phyloP scores from a whole-genome alignment of 2,888 invertebrate species.

The Isoperla grammatica region DNA sequence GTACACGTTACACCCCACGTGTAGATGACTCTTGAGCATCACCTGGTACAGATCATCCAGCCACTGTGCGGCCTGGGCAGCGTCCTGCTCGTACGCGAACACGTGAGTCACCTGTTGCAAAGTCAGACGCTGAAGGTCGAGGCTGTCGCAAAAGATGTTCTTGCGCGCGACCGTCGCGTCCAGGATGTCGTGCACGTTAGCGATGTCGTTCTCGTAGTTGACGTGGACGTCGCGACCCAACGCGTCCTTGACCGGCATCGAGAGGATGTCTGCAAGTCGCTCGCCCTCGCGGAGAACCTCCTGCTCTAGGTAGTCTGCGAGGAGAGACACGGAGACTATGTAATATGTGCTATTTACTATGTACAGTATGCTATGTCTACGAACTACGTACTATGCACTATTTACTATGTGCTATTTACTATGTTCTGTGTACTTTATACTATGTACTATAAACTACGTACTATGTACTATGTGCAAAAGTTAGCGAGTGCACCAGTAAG shows the following conservation, averaged over 20 bases:
- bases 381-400: too few species aligned
- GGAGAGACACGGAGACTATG: too few species aligned
- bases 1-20: conserved; percentile 65
- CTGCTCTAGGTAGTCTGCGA: conserved; percentile 57
- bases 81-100: conserved; percentile 69
- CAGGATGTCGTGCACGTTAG: conserved; percentile 63
- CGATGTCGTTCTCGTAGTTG: conserved; percentile 65
- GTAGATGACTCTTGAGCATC: conserved; percentile 60
- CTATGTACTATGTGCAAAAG: too few species aligned
- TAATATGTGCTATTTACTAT: too few species aligned
- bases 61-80: conserved; percentile 67
- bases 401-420: too few species aligned
- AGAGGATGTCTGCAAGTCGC: conserved; percentile 68
- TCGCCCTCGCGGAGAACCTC: conserved; percentile 69
- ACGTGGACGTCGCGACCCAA: conserved; percentile 63
- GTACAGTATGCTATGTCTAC: too few species aligned
- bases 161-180: conserved; percentile 63
- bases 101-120: conserved; percentile 73
- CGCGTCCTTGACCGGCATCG: conserved; percentile 73
- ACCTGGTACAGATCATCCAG: conserved; percentile 67
- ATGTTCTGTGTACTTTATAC: too few species aligned
- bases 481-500: too few species aligned
- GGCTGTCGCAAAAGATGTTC: conserved; percentile 66
- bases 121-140: conserved; percentile 69
- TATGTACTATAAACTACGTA: too few species aligned